Percentiles rank a stretch among this genome's conserved stretches.
Conservation (phyloP, 2,113 vertebrate species). For the Oceanodroma tethys region DNA sequence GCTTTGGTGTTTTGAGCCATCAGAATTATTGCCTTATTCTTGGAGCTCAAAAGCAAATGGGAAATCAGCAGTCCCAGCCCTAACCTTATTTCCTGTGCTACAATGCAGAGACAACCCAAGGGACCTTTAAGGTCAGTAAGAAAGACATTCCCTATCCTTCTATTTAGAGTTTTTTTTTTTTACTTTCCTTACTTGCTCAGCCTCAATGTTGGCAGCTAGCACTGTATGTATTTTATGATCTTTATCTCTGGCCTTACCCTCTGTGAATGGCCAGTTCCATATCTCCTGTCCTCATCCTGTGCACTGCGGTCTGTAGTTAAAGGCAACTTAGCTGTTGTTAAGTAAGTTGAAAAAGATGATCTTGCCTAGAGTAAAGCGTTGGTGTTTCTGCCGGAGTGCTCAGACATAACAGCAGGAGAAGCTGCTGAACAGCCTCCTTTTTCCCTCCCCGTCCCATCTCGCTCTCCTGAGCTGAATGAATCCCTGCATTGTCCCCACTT, state of each 20-base stretch:
- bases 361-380: background rate
- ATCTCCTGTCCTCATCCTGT: background rate
- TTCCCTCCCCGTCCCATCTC: background rate
- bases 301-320: background rate
- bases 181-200: background rate
- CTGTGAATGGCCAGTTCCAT: background rate
- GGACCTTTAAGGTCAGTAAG: background rate
- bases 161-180: background rate
- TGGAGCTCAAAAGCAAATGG: background rate
- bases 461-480: background rate
- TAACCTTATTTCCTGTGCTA: background rate
- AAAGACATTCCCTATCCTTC: background rate
- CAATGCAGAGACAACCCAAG: background rate
- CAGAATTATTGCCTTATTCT: background rate
- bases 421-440: background rate
- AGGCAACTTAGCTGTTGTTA: background rate
- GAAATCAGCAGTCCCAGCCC: background rate
- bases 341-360: background rate
- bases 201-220: background rate
- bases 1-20: background rate
- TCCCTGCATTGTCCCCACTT: fast-evolving
- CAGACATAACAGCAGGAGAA: background rate
- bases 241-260: background rate
- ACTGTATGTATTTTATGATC: background rate
- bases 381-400: background rate